Evolutionary conservation across 1,140 invertebrate species (phyloP).

Genomic region (Probaryconus sp.): DNA sequence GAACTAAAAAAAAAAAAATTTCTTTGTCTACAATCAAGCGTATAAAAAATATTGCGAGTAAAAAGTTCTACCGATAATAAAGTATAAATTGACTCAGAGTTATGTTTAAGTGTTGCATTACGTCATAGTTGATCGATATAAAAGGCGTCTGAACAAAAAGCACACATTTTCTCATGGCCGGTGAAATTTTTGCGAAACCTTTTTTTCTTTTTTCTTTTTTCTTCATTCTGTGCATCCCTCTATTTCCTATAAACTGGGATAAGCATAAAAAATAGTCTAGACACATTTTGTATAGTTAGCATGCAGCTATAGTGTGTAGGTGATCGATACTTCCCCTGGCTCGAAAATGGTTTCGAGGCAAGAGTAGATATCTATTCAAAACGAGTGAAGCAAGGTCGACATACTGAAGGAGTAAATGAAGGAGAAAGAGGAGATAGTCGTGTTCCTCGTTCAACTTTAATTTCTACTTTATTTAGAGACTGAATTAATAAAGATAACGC

Average conservation of each 20-base stretch:
- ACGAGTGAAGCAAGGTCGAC: conserved; percentile 34
- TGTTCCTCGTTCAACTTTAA: too few species aligned
- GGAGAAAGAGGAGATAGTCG: conserved; percentile 11
- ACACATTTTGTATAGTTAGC: conserved; percentile 69
- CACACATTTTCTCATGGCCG: conserved; percentile 4
- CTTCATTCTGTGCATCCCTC: conserved; percentile 32
- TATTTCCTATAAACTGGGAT: conserved; percentile 66
- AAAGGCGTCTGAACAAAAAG: conserved; percentile 13
- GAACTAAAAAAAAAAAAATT: too few species aligned
- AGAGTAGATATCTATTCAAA: conserved; percentile 45
- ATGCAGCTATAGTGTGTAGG: conserved; percentile 46
- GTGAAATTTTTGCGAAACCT: conserved; percentile 31
- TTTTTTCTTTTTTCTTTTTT: too few species aligned
- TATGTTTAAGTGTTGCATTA: background rate
- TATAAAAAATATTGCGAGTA: too few species aligned
- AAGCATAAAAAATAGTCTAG: conserved; percentile 72
- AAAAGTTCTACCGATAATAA: too few species aligned
- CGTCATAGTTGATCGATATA: conserved; percentile 23
- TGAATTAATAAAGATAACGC: too few species aligned
- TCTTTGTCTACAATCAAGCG: too few species aligned
- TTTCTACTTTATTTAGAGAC: too few species aligned
- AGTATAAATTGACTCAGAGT: background rate
- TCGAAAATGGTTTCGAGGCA: conserved; percentile 40
- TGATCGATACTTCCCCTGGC: conserved; percentile 63
- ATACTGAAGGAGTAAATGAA: conserved; percentile 9